Base-by-base conservation (phyloP, 1,140 invertebrate species). In the Samia ricini region DNA sequence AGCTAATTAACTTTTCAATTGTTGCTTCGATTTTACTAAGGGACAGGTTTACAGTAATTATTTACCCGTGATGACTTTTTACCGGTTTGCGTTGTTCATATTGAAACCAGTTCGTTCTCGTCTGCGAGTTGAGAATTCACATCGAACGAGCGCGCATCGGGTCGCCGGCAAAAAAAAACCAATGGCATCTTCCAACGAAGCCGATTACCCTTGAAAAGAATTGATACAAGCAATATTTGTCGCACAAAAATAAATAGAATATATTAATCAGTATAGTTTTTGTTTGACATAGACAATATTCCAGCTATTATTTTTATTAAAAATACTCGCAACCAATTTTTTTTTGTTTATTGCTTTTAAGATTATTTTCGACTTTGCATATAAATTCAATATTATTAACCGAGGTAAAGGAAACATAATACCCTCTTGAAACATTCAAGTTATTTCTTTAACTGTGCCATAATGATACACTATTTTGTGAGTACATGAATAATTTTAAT, bases 21-120 rank as follows among this genome's bases (percentile, higher is more conserved):
- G 48, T 26, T 33, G 12, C 15, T 26, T 23, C 20, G 26, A 5
- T 20, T 22, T 75, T 78, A 72, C 81, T 71, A 80, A 69, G 66
- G 73, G 75, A 82, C 74, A 76, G 81, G 71, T 69, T 81, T 73
- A 77, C 74, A 63, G 81, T 85, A 88, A 88, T 88, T 85, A 77
- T 76, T 21, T 52, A 22, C 51, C 73, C 74, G 71, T 73, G 79
- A 81, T 85, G 76, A 83, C 33, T 74, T 65, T 85, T 86, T 86
- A 81, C 80, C 81, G 82, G 79, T 83, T 83, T 75, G 72, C 71
- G 68, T 75, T 76, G 76, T 74, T 74, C 76, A 74, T 71, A 74
- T 79, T 75, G 63, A 80, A 88, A 86, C 85, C 85, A 83, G 85
- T 86, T 88, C 69, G 66, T 60, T 63, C 63, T 71, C 71, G 69